phyloP scores from a whole-genome alignment of 2,113 vertebrate genomes.

The Micronycteris hirsuta region DNA sequence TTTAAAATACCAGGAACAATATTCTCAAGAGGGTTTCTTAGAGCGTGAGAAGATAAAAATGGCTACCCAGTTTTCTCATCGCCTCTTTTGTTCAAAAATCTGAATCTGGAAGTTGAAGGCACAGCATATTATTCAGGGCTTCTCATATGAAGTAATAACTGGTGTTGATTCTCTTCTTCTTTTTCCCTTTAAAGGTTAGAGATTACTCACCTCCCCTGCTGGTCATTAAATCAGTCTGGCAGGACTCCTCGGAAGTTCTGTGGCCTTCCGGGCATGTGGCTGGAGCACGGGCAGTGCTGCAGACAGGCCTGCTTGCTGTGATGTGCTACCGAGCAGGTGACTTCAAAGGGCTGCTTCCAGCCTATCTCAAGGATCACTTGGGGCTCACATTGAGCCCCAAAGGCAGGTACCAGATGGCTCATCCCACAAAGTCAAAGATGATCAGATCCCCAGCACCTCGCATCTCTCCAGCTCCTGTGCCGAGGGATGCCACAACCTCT shows the following conservation, averaged over 20 bases:
- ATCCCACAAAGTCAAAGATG: slow-evolving; percentile 41
- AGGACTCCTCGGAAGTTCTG: slow-evolving; percentile 62
- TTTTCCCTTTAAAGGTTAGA: slow-evolving; percentile 66
- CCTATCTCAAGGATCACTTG: slow-evolving; percentile 53
- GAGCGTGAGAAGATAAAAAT: slow-evolving; percentile 56
- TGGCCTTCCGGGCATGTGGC: slow-evolving; percentile 56
- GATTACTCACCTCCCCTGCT: slow-evolving; percentile 72
- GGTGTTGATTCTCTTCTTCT: slow-evolving; percentile 43
- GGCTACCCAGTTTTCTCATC: slow-evolving; percentile 19
- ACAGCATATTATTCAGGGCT: slow-evolving; percentile 35
- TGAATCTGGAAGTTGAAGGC: slow-evolving; percentile 47
- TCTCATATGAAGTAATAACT: slow-evolving; percentile 53
- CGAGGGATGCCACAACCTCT: not conserved
- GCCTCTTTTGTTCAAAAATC: slow-evolving; percentile 60
- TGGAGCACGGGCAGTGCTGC: slow-evolving; percentile 27
- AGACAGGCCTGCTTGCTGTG: slow-evolving; percentile 65
- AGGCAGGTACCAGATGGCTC: slow-evolving; percentile 59
- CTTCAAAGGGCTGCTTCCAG: slow-evolving; percentile 62
- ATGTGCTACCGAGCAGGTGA: slow-evolving; percentile 56
- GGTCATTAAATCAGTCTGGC: slow-evolving; percentile 74
- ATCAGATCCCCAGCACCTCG: slow-evolving; percentile 6
- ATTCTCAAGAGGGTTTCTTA: slow-evolving; percentile 55
- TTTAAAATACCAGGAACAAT: slow-evolving; percentile 30
- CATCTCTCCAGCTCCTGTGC: slow-evolving; percentile 20
- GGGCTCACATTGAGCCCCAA: slow-evolving; percentile 61